Percentiles rank a stretch among this genome's conserved stretches.
Evolutionary conservation across 2,797 vertebrate species (phyloP).

Genomic region (Arctocebus calabarensis): DNA sequence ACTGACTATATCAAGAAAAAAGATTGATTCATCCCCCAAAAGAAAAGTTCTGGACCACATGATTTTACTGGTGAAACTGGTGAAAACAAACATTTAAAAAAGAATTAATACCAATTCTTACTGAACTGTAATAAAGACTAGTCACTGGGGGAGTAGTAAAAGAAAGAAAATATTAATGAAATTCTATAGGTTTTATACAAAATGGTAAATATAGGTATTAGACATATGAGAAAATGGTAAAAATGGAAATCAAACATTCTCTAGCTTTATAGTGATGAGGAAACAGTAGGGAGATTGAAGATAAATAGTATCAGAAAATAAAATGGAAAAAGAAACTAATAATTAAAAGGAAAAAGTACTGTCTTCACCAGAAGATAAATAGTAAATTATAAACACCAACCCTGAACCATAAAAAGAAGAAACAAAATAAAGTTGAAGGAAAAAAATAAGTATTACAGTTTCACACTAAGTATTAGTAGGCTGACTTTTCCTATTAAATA

Average conservation of each 20-base stretch:
- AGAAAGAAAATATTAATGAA: background rate
- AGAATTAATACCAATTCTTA: background rate
- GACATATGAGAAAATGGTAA: background rate
- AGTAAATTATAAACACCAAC: background rate
- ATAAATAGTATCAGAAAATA: background rate
- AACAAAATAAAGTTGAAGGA: background rate
- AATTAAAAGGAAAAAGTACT: background rate
- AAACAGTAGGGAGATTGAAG: background rate
- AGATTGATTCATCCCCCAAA: background rate
- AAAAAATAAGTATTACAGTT: background rate
- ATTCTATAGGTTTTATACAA: background rate
- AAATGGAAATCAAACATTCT: background rate
- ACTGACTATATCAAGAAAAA: background rate
- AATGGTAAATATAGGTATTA: too few species aligned
- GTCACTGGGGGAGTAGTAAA: background rate
- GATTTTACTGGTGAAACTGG: background rate
- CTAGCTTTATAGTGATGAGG: background rate
- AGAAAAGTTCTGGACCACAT: background rate
- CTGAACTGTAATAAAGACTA: background rate
- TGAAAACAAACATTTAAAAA: background rate
- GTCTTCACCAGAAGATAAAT: background rate
- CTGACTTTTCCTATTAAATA: background rate
- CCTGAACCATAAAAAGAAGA: background rate
- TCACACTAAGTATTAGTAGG: background rate
- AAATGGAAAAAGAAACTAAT: background rate